Evolutionary conservation across 2,797 vertebrate genomes (phyloP).

Genomic region (Acridotheres tristis): DNA sequence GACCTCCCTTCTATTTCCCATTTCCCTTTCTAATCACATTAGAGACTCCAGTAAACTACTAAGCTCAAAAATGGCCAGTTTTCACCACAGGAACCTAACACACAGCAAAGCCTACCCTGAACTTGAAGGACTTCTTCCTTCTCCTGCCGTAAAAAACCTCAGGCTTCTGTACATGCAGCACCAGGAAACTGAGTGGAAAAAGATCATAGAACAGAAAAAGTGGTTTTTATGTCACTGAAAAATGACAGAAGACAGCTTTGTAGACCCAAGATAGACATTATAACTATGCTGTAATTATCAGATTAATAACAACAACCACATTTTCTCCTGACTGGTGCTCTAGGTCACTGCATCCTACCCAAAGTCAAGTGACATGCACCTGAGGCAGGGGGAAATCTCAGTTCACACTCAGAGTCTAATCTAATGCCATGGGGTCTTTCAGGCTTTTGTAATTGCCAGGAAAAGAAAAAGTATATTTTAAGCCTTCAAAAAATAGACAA

Average conservation of each 20-base stretch:
- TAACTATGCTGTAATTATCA: not conserved
- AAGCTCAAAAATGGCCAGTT: not conserved
- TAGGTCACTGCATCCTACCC: not conserved
- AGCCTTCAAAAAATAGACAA: not conserved
- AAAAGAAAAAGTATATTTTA: not conserved
- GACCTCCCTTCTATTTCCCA: not conserved
- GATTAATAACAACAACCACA: not conserved
- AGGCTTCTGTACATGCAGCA: not conserved
- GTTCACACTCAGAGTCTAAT: not conserved
- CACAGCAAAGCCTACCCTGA: not conserved
- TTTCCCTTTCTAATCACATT: not conserved
- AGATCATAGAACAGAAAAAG: not conserved
- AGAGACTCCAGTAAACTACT: not conserved
- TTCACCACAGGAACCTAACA: not conserved
- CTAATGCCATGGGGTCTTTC: not conserved
- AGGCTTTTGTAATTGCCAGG: not conserved
- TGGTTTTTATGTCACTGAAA: not conserved
- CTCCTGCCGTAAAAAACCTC: not conserved
- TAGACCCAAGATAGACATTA: not conserved
- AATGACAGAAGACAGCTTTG: not conserved
- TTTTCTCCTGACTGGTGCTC: not conserved
- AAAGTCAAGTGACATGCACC: not conserved
- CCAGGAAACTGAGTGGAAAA: not conserved
- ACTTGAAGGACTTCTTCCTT: not conserved
- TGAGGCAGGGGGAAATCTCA: not conserved